Percentiles rank a stretch among this genome's conserved stretches.
Evolutionary conservation across 2,797 vertebrate genomes (phyloP).

Genomic region (Simalia tracyae): DNA sequence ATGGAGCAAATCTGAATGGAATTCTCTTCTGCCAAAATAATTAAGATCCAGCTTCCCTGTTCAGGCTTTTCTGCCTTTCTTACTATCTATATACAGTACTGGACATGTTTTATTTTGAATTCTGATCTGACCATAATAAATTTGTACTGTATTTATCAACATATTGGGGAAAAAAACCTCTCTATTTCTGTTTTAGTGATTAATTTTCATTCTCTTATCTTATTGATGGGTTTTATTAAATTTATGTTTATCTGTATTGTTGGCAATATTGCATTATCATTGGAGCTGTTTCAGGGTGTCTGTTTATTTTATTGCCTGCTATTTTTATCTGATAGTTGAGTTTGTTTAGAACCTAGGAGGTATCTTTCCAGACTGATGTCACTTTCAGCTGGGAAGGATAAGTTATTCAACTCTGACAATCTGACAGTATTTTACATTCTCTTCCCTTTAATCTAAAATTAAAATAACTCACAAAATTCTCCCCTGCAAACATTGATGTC

Average conservation of each 20-base stretch:
- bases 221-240: neutral
- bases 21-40: too few relatives aligned
- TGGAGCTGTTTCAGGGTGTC: neutral
- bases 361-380: neutral
- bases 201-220: neutral
- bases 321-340: slow-evolving; percentile 3
- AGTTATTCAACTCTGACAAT: neutral
- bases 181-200: slow-evolving; percentile 4
- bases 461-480: neutral
- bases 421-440: neutral
- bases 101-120: too few relatives aligned
- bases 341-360: neutral
- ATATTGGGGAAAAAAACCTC: neutral
- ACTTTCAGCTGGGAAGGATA: neutral
- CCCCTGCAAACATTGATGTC: neutral
- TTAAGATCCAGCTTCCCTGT: neutral
- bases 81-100: neutral
- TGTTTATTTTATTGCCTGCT: neutral
- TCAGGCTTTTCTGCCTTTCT: neutral
- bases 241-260: neutral
- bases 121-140: too few relatives aligned
- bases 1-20: neutral
- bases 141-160: too few relatives aligned
- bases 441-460: neutral
- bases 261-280: slow-evolving; percentile 12